A percentile compares a stretch with the other conserved stretches of the same genome.
Evolutionary conservation across 2,797 vertebrate species (phyloP).

Genomic region (Yasuhikotakia modesta): DNA sequence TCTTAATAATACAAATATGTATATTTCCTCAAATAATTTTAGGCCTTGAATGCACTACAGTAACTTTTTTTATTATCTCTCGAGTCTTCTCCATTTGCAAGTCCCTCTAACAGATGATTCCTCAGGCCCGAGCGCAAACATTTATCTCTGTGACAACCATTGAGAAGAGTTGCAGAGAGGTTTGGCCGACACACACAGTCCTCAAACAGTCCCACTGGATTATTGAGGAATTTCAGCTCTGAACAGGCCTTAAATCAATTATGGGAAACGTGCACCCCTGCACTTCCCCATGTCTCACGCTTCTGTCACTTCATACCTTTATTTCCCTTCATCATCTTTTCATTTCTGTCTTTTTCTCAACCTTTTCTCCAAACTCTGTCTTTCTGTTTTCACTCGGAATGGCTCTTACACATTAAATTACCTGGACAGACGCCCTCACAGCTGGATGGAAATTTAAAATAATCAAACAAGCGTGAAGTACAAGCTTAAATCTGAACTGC

Average conservation of each 20-base stretch:
- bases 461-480: not conserved
- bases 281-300: constrained; percentile 5
- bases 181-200: constrained; percentile 28
- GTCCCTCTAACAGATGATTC: constrained; percentile 2
- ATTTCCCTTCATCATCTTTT: constrained; percentile 20
- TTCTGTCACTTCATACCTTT: constrained; percentile 23
- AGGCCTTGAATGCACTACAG: not conserved
- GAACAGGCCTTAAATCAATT: constrained; percentile 81
- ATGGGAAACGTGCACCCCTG: constrained; percentile 59
- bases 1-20: too few relatives aligned
- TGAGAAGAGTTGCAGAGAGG: constrained; percentile 12
- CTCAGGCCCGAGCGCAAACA: constrained; percentile 3
- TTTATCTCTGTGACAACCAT: constrained; percentile 18
- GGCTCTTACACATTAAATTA: constrained; percentile 3
- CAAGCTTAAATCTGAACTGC: not conserved
- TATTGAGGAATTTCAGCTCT: constrained; percentile 78
- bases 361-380: constrained; percentile 12
- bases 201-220: constrained; percentile 71
- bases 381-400: not conserved
- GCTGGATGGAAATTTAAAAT: constrained; percentile 3
- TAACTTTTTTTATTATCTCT: not conserved
- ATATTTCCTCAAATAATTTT: not conserved
- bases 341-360: not conserved
- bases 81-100: not conserved
- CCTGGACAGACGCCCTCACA: not conserved